phyloP scores from a whole-genome alignment of 2,888 invertebrate species.

The Polymixis lichenea region DNA sequence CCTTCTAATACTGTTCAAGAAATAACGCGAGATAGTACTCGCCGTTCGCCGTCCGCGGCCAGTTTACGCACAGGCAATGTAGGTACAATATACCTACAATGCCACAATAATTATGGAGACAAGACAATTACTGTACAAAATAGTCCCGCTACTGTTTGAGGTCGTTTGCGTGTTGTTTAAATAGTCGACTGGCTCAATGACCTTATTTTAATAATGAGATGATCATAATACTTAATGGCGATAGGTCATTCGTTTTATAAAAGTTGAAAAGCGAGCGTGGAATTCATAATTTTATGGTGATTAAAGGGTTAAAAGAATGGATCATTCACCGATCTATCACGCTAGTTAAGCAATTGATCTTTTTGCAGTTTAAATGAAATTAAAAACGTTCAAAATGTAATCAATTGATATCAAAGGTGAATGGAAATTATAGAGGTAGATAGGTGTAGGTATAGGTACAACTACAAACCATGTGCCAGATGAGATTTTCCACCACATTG shows the following conservation, averaged over 20 bases:
- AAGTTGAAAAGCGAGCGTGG: conserved; percentile 27
- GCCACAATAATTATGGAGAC: conserved; percentile 86
- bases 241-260: conserved; percentile 14
- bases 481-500: background rate
- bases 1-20: conserved; percentile 87
- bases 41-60: conserved; percentile 80
- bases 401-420: background rate
- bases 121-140: conserved; percentile 85
- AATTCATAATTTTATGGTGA: conserved; percentile 24
- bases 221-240: conserved; percentile 46
- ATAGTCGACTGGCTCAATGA: conserved; percentile 66
- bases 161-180: conserved; percentile 72
- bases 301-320: conserved; percentile 9
- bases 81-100: conserved; percentile 80
- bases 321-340: background rate
- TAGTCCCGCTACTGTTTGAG: conserved; percentile 74
- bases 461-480: background rate
- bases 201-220: conserved; percentile 70
- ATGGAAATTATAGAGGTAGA: background rate
- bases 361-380: background rate
- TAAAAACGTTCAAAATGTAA: no score
- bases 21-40: conserved; percentile 77
- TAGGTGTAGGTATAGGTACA: no score
- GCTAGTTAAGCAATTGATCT: background rate
- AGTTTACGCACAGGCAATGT: conserved; percentile 79